phyloP scores from a whole-genome alignment of 2,888 invertebrate species.

The Urechis unicinctus region DNA sequence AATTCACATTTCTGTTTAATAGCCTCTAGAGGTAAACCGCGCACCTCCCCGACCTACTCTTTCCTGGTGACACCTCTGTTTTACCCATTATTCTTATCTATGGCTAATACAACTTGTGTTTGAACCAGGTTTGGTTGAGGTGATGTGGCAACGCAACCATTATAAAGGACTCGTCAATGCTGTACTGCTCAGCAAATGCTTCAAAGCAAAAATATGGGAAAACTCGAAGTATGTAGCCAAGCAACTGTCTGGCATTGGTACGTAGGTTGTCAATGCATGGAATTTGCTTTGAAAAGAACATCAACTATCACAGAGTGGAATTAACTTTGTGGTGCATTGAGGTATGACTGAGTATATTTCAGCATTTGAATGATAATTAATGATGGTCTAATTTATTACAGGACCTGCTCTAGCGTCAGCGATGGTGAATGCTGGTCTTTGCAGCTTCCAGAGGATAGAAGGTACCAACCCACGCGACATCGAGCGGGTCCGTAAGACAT shows the following conservation, averaged over 20 bases:
- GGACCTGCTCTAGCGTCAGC: slow-evolving; percentile 62
- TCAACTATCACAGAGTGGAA: neutral
- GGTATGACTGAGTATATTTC: neutral
- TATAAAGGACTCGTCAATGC: slow-evolving; percentile 57
- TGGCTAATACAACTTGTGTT: too few species aligned
- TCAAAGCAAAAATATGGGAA: slow-evolving; percentile 67
- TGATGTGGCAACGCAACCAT: slow-evolving; percentile 49
- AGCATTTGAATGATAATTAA: neutral
- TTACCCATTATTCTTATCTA: too few species aligned
- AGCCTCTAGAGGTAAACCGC: too few species aligned
- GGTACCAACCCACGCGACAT: slow-evolving; percentile 67
- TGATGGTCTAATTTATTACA: slow-evolving; percentile 3
- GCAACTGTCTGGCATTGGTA: slow-evolving; percentile 65
- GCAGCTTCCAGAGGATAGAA: slow-evolving; percentile 60
- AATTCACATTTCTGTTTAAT: too few species aligned
- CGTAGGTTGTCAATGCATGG: neutral
- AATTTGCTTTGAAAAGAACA: neutral
- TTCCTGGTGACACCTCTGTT: too few species aligned
- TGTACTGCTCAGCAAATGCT: slow-evolving; percentile 63
- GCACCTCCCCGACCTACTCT: too few species aligned
- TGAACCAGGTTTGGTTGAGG: slow-evolving; percentile 49
- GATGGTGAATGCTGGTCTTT: slow-evolving; percentile 64
- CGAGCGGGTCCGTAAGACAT: slow-evolving; percentile 55
- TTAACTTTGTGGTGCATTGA: neutral
- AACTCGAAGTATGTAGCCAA: slow-evolving; percentile 64